Percentiles rank a stretch among this genome's conserved stretches.
phyloP scores from a whole-genome alignment of 2,113 vertebrate genomes.

The Sakesphorus luctuosus region DNA sequence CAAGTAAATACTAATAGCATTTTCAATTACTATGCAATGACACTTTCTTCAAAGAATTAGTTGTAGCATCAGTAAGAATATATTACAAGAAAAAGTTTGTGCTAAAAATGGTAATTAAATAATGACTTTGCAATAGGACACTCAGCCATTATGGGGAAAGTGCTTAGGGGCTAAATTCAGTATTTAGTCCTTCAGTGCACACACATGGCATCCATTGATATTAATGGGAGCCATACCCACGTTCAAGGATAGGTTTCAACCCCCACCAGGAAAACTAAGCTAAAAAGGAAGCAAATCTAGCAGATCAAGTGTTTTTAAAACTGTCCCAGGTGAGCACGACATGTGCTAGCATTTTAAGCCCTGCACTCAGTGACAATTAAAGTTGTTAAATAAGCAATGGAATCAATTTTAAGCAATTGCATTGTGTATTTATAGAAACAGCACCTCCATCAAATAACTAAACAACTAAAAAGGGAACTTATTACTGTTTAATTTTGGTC shows the following conservation, averaged over 20 bases:
- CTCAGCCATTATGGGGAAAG: background rate
- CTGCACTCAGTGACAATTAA: slow-evolving; percentile 49
- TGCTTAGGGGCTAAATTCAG: slow-evolving; percentile 18
- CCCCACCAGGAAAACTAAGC: background rate
- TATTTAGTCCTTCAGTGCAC: background rate
- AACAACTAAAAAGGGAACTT: slow-evolving; percentile 44
- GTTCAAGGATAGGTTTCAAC: slow-evolving; percentile 33
- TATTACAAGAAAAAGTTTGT: slow-evolving; percentile 12
- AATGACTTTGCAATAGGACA: slow-evolving; percentile 15
- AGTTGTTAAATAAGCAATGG: slow-evolving; percentile 48
- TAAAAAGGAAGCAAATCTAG: slow-evolving; percentile 14
- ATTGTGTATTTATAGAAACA: slow-evolving; percentile 48
- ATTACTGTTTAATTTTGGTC: slow-evolving; percentile 50
- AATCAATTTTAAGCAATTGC: slow-evolving; percentile 55
- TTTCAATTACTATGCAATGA: slow-evolving; percentile 18
- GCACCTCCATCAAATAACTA: slow-evolving; percentile 33
- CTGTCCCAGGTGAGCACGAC: background rate
- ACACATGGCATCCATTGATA: slow-evolving; percentile 44
- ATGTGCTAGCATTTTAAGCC: slow-evolving; percentile 52
- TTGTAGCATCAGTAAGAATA: background rate
- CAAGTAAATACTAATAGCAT: background rate
- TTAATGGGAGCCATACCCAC: slow-evolving; percentile 6
- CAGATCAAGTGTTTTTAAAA: slow-evolving; percentile 21
- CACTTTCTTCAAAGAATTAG: slow-evolving; percentile 38
- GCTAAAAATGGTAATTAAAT: slow-evolving; percentile 29